Conservation (phyloP, 2,797 vertebrate species). For the Hirundo rustica region DNA sequence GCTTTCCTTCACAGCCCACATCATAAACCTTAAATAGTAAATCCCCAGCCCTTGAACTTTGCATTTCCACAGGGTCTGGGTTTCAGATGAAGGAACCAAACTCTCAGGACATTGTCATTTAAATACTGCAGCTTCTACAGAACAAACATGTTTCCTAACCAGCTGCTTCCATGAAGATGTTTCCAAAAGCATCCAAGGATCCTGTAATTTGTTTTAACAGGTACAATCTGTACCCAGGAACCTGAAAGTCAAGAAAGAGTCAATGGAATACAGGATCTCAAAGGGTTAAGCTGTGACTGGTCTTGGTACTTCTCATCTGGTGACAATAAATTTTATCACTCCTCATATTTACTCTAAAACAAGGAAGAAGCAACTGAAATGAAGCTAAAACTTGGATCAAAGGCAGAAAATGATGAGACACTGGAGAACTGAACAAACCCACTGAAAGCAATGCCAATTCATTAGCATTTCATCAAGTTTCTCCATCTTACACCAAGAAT, state of each 20-base stretch:
- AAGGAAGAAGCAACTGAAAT: not conserved
- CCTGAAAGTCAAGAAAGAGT: not conserved
- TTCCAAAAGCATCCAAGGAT: not conserved
- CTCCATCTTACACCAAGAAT: not conserved
- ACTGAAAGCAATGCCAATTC: not conserved
- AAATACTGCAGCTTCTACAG: not conserved
- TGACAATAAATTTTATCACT: not conserved
- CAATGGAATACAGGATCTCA: not conserved
- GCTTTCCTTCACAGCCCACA: not conserved
- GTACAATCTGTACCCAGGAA: not conserved
- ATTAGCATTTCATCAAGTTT: not conserved
- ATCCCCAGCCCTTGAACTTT: not conserved
- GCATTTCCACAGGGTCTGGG: not conserved
- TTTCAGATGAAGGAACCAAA: not conserved
- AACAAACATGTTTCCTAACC: not conserved
- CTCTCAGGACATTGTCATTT: not conserved
- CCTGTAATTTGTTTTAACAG: not conserved
- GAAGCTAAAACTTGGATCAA: not conserved
- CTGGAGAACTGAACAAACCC: not conserved
- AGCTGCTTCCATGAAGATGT: not conserved
- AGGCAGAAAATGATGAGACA: not conserved
- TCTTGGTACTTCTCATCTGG: not conserved
- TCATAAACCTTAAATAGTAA: not conserved
- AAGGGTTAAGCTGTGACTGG: not conserved
- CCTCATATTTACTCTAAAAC: not conserved